A percentile compares a stretch with the other conserved stretches of the same genome.
Evolutionary conservation across 2,888 invertebrate genomes (phyloP).

Genomic region (Sarcophaga carnaria): DNA sequence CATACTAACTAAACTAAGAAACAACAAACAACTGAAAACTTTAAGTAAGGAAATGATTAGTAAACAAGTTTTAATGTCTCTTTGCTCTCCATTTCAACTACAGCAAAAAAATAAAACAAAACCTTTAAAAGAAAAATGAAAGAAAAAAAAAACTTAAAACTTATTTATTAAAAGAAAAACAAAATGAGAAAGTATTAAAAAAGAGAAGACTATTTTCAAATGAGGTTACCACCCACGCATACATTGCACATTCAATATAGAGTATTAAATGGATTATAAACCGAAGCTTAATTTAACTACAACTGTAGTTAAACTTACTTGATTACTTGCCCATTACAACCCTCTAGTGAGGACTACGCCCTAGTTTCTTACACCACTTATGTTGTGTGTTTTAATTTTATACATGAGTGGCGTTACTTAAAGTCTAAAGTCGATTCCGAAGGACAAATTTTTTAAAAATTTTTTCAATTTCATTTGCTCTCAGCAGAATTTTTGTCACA

Average conservation of each 20-base stretch:
- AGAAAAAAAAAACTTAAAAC: constrained; percentile 17
- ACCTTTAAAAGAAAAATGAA: neutral
- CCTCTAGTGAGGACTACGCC: no score
- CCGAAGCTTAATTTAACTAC: neutral
- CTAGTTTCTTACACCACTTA: no score
- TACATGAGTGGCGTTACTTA: no score
- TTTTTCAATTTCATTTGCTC: no score
- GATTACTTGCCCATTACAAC: no score
- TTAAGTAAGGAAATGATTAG: constrained; percentile 68
- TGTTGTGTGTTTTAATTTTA: no score
- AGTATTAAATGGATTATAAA: neutral
- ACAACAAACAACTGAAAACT: constrained; percentile 39
- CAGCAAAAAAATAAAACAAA: constrained; percentile 19
- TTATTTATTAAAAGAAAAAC: constrained; percentile 31
- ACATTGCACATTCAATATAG: neutral
- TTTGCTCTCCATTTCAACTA: constrained; percentile 12
- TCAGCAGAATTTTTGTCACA: no score
- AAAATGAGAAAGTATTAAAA: constrained; percentile 29
- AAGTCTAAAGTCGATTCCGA: no score
- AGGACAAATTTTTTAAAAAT: no score
- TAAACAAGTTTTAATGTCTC: constrained; percentile 65
- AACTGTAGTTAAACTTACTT: neutral
- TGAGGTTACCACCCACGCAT: constrained; percentile 59
- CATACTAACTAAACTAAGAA: constrained; percentile 37
- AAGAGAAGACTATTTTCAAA: constrained; percentile 26